Evolutionary conservation across 2,888 invertebrate genomes (phyloP).

Genomic region (Lepidonotus clava): DNA sequence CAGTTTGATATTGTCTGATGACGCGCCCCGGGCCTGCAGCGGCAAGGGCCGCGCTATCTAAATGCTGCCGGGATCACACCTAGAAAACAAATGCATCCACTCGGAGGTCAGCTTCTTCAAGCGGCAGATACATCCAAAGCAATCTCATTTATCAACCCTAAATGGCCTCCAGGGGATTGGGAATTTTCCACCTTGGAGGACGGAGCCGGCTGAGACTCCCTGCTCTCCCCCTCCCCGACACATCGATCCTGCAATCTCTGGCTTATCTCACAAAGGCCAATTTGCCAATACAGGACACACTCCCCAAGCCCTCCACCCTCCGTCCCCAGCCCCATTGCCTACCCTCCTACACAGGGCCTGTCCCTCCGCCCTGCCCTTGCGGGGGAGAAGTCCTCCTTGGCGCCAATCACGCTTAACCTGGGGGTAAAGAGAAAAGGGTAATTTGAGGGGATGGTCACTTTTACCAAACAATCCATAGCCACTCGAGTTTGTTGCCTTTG

Average conservation of each 20-base stretch:
- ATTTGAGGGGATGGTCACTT: slow-evolving; percentile 26
- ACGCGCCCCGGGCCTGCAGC: not conserved
- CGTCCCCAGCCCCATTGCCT: too few relatives aligned
- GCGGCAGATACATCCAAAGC: slow-evolving; percentile 51
- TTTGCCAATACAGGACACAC: slow-evolving; percentile 52
- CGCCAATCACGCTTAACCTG: slow-evolving; percentile 7
- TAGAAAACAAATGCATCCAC: slow-evolving; percentile 54
- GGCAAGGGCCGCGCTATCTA: not conserved
- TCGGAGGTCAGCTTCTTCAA: slow-evolving; percentile 45
- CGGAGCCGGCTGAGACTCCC: not conserved
- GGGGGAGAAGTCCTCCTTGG: slow-evolving; percentile 3
- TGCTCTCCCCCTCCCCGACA: not conserved
- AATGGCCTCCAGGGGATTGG: slow-evolving; percentile 51
- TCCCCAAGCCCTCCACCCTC: slow-evolving; percentile 40
- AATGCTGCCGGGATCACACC: slow-evolving; percentile 40
- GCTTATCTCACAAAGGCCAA: slow-evolving; percentile 54
- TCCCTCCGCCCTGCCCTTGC: too few relatives aligned
- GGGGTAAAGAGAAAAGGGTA: not conserved
- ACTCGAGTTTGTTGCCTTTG: slow-evolving; percentile 38
- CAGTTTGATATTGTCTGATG: slow-evolving; percentile 9
- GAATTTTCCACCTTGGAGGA: slow-evolving; percentile 53
- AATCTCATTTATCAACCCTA: slow-evolving; percentile 52
- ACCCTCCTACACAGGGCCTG: not conserved
- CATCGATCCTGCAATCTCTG: slow-evolving; percentile 49
- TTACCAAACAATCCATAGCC: slow-evolving; percentile 33